These are phyloP conservation scores for Trichonephila clavata DNA, from an alignment of 1,140 invertebrate genomes.

Conservation along the genomic window DNA sequence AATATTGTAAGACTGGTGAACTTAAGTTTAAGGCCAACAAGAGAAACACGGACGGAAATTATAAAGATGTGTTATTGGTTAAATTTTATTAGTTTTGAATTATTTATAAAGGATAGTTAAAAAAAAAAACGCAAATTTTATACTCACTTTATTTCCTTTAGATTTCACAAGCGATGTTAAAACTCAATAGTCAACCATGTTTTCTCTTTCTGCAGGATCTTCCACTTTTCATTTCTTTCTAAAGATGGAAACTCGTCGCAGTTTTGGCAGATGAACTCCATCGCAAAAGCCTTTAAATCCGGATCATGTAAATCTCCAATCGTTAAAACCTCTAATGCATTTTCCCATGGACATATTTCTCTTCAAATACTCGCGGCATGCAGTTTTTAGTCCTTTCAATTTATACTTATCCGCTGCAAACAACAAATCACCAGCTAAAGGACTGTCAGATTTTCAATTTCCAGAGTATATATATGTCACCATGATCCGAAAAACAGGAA, in stretches of 20 bases:
- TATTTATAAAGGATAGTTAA: too few relatives aligned
- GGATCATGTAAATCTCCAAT: background rate
- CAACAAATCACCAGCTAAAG: background rate
- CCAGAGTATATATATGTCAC: background rate
- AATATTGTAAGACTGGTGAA: too few relatives aligned
- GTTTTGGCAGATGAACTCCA: background rate
- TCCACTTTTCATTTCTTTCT: background rate
- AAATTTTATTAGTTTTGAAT: too few relatives aligned
- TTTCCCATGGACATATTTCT: background rate
- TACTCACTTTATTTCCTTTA: background rate
- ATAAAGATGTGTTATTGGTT: too few relatives aligned
- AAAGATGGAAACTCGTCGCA: background rate
- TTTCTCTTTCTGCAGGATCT: background rate
- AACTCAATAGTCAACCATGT: background rate
- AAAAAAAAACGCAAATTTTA: too few relatives aligned
- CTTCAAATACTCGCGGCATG: background rate
- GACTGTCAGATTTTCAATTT: background rate
- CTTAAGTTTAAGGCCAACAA: too few relatives aligned
- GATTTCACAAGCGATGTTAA: background rate
- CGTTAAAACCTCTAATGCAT: background rate
- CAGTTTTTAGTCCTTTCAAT: background rate
- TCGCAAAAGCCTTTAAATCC: background rate
- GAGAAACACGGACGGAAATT: too few relatives aligned
- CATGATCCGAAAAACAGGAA: background rate
- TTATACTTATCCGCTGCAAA: conserved; percentile 12